Conservation (phyloP, 1,140 invertebrate genomes). For the Chionoecetes opilio region DNA sequence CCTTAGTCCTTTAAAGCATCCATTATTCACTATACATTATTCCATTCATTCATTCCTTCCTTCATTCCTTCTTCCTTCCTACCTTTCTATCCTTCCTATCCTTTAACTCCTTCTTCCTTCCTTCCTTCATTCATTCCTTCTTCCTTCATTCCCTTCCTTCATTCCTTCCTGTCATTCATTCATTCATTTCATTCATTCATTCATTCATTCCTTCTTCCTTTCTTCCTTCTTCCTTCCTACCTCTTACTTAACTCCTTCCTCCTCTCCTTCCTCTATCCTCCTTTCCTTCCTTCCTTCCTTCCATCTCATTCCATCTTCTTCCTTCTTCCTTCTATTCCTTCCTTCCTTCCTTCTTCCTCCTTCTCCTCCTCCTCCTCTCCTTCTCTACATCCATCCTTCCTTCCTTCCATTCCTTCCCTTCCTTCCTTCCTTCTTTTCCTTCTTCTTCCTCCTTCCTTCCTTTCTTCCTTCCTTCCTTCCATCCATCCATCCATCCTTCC, state of each 20-base stretch:
- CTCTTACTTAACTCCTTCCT: neutral
- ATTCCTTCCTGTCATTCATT: neutral
- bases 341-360: too few relatives aligned
- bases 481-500: neutral
- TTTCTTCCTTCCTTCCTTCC: neutral
- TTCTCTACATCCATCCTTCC: too few relatives aligned
- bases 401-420: too few relatives aligned
- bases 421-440: too few relatives aligned
- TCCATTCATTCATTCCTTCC: neutral
- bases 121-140: neutral
- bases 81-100: neutral
- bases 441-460: neutral
- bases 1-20: too few relatives aligned
- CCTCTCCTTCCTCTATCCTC: too few relatives aligned
- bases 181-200: neutral
- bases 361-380: too few relatives aligned
- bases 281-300: too few relatives aligned
- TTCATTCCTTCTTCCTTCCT: neutral
- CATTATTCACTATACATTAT: too few relatives aligned
- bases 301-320: too few relatives aligned
- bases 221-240: neutral
- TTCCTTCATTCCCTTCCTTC: neutral
- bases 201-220: neutral
- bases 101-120: too few relatives aligned
- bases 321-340: too few relatives aligned